A percentile compares a stretch with the other conserved stretches of the same genome.
Evolutionary conservation across 2,888 invertebrate species (phyloP).

Genomic region (Acanthoscelides obtectus): DNA sequence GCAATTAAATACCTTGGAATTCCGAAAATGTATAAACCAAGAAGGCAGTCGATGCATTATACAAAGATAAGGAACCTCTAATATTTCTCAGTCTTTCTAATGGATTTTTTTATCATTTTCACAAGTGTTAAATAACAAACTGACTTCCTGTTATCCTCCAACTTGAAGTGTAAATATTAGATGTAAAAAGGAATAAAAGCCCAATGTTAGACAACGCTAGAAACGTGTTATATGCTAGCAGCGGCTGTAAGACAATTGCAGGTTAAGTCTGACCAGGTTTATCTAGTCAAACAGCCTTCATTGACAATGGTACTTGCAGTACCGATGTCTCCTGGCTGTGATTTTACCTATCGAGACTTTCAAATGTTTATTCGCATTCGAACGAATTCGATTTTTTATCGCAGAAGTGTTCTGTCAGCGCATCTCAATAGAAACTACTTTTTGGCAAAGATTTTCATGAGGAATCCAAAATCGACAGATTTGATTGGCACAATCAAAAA

Average conservation of each 20-base stretch:
- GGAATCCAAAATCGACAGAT: neutral
- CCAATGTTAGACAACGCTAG: slow-evolving; percentile 4
- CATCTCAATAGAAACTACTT: neutral
- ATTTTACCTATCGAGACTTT: slow-evolving; percentile 32
- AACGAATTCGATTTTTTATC: neutral
- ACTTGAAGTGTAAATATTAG: neutral
- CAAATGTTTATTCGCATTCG: neutral
- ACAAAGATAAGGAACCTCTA: no score
- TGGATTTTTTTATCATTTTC: no score
- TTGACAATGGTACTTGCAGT: slow-evolving; percentile 21
- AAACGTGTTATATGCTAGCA: slow-evolving; percentile 8
- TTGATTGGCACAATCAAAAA: no score
- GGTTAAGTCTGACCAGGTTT: slow-evolving; percentile 29
- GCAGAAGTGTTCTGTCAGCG: neutral
- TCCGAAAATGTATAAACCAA: no score
- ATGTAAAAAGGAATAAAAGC: slow-evolving; percentile 6
- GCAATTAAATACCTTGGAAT: no score
- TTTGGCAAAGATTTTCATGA: neutral
- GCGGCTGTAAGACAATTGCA: slow-evolving; percentile 29
- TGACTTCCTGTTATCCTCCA: neutral
- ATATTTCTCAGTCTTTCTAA: no score
- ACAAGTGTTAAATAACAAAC: neutral
- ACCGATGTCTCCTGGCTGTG: slow-evolving; percentile 34
- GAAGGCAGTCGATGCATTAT: no score
- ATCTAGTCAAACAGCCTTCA: slow-evolving; percentile 39